Base-by-base conservation (phyloP, 1,140 invertebrate species). In the Hetaerina americana region DNA sequence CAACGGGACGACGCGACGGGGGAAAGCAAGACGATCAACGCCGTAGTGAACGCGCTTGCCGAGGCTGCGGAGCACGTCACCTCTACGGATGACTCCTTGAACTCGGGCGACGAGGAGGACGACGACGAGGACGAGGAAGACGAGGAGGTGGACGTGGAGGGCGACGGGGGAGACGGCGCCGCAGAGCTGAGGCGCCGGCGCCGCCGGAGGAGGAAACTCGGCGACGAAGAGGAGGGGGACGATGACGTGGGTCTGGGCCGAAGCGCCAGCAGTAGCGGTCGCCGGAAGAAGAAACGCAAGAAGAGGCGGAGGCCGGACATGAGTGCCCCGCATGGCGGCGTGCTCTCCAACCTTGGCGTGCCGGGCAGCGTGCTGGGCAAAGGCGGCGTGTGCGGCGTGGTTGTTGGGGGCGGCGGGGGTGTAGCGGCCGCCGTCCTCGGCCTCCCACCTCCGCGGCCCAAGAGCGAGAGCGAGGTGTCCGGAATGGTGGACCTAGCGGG, bases 11-110 rank as follows among this genome's bases (percentile, higher is more conserved):
- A 94, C 81, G 76, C 80, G 66, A 89, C 77, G 90, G 90, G 83
- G 26, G 92, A 94, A 81, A 92, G 91, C 78, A 94, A 94, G 83
- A 92, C 91, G 66, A 94, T 95, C 78, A 94, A 92, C 78, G 93
- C 93, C 27, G 92, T 95, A 73, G 93, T 95, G 72, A 94, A 93
- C 81, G 93, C 93, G 26, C 84, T 95, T 73, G 92, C 93, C 40
- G 91, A 92, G 71, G 92, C 94, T 80, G 92, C 91, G 71, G 91
- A 92, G 75, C 89, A 93, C 79, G 90, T 88, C 57, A 90, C 89
- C 79, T 84, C 88, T 75, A 90, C 89, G 70, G 88, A 90, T 74
- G 89, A 91, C 83, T 89, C 89, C 79, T 86, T 90, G 10, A 24
- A 70, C 31, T 40, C 68, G 10, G 66, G 40, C 40, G 40, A 57